Percentiles rank a stretch among this genome's conserved stretches.
Conservation (phyloP, 2,797 vertebrate genomes). For the Gallirallus australis region DNA sequence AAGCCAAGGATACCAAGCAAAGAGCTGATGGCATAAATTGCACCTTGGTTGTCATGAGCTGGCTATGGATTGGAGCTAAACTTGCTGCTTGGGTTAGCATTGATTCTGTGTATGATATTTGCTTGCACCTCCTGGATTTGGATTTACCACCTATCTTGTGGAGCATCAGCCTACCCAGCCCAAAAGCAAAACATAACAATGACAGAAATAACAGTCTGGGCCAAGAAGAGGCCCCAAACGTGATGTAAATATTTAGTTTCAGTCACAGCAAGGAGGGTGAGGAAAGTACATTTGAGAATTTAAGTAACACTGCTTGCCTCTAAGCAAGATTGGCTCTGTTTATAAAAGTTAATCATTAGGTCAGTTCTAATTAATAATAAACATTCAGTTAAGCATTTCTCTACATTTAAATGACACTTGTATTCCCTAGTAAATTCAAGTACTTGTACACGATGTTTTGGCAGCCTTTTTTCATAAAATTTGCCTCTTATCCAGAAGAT, state of each 20-base stretch:
- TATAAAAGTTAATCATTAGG: constrained; percentile 52
- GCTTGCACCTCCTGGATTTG: background rate
- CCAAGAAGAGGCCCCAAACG: background rate
- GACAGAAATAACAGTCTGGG: background rate
- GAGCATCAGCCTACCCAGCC: background rate
- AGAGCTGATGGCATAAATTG: background rate
- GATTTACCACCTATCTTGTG: background rate
- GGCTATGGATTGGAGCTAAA: background rate
- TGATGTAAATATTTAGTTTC: constrained; percentile 50
- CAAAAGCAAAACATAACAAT: background rate
- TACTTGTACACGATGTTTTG: background rate
- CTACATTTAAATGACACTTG: background rate
- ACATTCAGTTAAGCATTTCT: constrained; percentile 20
- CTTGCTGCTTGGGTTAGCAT: background rate
- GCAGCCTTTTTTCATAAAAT: background rate
- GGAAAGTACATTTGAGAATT: background rate
- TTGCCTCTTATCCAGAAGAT: background rate
- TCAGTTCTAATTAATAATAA: constrained; percentile 47
- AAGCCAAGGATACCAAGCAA: background rate
- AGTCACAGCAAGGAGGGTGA: background rate
- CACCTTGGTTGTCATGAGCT: background rate
- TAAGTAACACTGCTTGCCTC: background rate
- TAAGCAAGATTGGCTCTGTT: background rate
- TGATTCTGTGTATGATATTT: background rate
- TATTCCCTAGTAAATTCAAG: constrained; percentile 12